A percentile compares a stretch with the other conserved stretches of the same genome.
Evolutionary conservation across 2,888 invertebrate species (phyloP).

Genomic region (Monopis laevigella): DNA sequence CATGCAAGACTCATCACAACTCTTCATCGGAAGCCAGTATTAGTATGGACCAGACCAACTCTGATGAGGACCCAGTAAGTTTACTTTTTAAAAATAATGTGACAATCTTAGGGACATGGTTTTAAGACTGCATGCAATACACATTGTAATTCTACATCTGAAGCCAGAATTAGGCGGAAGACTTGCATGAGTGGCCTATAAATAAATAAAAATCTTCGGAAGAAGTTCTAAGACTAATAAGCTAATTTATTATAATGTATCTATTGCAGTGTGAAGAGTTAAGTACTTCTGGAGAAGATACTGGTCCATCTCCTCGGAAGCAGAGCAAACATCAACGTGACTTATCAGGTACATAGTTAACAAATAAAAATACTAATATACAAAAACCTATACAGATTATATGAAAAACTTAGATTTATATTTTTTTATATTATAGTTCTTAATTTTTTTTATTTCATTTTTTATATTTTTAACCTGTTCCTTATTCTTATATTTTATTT

Average conservation of each 20-base stretch:
- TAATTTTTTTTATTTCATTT: not conserved
- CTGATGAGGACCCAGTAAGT: constrained; percentile 75
- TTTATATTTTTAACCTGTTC: no score
- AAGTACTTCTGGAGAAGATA: constrained; percentile 60
- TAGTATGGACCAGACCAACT: constrained; percentile 82
- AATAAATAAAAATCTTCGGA: no score
- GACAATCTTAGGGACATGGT: no score
- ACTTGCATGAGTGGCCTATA: no score
- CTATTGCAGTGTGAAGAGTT: constrained; percentile 66
- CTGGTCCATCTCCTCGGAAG: constrained; percentile 71
- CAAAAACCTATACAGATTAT: no score
- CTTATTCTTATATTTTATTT: not conserved
- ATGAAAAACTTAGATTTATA: no score
- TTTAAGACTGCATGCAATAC: constrained; percentile 54
- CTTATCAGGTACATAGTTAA: constrained; percentile 42
- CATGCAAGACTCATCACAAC: constrained; percentile 54
- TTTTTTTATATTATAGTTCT: not conserved
- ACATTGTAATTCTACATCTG: constrained; percentile 72
- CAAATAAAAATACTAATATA: no score
- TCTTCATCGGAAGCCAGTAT: constrained; percentile 83
- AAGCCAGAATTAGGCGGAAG: constrained; percentile 82
- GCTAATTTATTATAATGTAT: not conserved
- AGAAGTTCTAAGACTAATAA: no score
- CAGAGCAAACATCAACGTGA: constrained; percentile 65
- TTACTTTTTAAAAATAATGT: not conserved